These are phyloP conservation scores for Seriola quinqueradiata DNA, from an alignment of 2,113 vertebrate genomes.

Conservation along the genomic window DNA sequence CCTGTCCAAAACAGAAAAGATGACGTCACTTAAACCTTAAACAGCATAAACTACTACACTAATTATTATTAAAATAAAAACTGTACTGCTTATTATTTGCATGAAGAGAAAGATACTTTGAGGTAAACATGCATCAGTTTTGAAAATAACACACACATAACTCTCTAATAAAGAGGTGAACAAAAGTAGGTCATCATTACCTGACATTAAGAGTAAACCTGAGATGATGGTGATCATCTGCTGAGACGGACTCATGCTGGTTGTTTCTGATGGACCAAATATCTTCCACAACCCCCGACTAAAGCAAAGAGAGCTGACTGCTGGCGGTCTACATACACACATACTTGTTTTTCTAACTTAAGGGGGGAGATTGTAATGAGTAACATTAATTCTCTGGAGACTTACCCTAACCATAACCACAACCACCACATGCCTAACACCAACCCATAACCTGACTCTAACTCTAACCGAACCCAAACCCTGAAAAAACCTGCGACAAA, in stretches of 20 bases:
- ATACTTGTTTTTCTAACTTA: constrained; percentile 28
- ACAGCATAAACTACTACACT: not conserved
- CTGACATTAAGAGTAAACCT: constrained; percentile 71
- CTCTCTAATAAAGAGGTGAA: not conserved
- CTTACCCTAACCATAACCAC: not conserved
- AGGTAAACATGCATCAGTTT: not conserved
- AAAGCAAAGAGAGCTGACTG: constrained; percentile 4
- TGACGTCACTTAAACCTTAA: constrained; percentile 2
- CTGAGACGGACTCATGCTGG: constrained; percentile 65
- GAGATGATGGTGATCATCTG: constrained; percentile 30
- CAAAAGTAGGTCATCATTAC: constrained; percentile 62
- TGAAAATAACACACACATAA: not conserved
- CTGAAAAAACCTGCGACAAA: not conserved
- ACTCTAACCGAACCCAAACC: not conserved
- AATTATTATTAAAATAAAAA: not conserved
- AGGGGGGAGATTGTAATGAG: not conserved
- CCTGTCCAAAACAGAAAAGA: not conserved
- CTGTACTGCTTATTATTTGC: not conserved
- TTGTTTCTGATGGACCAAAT: constrained; percentile 5
- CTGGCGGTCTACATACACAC: not conserved
- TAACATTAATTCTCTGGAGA: constrained; percentile 31
- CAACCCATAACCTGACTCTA: not conserved
- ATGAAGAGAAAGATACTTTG: not conserved
- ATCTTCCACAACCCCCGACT: not conserved
- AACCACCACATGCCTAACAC: not conserved